A percentile compares a stretch with the other conserved stretches of the same genome.
phyloP scores from a whole-genome alignment of 2,113 vertebrate genomes.

The Lycaon pictus region DNA sequence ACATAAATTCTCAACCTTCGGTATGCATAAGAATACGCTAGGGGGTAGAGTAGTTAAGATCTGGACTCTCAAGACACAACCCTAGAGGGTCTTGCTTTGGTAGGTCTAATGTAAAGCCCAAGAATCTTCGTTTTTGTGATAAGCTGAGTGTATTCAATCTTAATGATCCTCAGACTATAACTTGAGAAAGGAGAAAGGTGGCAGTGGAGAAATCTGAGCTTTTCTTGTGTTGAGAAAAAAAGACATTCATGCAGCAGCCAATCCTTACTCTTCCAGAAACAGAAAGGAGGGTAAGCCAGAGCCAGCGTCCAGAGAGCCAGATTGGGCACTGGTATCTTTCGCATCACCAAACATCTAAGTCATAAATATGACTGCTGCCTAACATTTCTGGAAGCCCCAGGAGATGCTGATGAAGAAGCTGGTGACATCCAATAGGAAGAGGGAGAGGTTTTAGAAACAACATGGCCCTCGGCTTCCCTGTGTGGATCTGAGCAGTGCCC shows the following conservation, averaged over 20 bases:
- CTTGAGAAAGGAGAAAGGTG: background rate
- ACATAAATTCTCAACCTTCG: background rate
- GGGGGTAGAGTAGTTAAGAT: background rate
- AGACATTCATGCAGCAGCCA: background rate
- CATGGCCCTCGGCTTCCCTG: background rate
- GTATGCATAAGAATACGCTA: rapidly evolving
- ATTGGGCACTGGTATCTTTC: background rate
- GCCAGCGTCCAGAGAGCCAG: background rate
- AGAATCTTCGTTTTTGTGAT: background rate
- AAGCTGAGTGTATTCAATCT: background rate
- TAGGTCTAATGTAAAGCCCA: background rate
- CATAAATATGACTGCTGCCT: background rate
- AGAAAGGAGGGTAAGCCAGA: background rate
- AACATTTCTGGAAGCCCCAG: background rate
- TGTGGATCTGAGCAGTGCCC: background rate
- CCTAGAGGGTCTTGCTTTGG: background rate
- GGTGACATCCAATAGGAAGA: background rate
- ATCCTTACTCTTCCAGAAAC: background rate
- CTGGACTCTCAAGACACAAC: background rate
- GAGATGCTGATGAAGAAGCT: background rate
- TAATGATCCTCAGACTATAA: background rate
- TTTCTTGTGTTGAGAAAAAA: background rate
- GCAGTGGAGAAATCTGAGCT: background rate
- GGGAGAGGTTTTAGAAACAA: background rate
- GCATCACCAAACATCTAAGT: background rate